Conservation (phyloP, 2,797 vertebrate species). For the Tarsius wallacei region DNA sequence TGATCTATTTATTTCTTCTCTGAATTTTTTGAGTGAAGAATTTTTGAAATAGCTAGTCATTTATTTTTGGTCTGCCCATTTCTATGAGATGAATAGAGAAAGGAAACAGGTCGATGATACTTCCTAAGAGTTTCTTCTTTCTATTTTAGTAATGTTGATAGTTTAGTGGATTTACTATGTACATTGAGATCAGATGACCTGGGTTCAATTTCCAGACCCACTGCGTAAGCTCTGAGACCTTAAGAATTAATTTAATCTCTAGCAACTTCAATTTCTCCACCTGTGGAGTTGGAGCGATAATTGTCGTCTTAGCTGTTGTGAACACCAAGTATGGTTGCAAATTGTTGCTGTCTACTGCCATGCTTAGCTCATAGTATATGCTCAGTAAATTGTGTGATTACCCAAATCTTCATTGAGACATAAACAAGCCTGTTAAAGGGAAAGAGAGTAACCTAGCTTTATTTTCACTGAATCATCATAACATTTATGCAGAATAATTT, state of each 20-base stretch:
- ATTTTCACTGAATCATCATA: conserved; percentile 11
- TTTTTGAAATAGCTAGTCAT: background rate
- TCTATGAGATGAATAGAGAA: background rate
- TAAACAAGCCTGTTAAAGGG: background rate
- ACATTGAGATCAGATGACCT: background rate
- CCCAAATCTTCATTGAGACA: background rate
- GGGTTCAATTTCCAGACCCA: background rate
- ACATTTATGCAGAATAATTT: conserved; percentile 39
- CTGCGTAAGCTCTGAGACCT: background rate
- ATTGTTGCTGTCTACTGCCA: background rate
- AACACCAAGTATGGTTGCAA: background rate
- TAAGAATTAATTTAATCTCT: background rate
- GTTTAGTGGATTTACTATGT: background rate
- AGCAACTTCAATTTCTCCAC: background rate
- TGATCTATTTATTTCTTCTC: background rate
- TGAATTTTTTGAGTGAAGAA: conserved; percentile 44
- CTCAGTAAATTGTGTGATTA: background rate
- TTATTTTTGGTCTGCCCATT: background rate
- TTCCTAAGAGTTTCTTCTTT: background rate
- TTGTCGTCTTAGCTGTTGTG: background rate
- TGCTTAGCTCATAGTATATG: background rate
- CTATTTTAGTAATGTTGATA: background rate
- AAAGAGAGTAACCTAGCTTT: background rate
- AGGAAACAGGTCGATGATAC: background rate
- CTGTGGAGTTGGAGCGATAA: background rate